These are phyloP conservation scores for Myiozetetes cayanensis DNA, from an alignment of 2,113 vertebrate species.

Conservation along the genomic window DNA sequence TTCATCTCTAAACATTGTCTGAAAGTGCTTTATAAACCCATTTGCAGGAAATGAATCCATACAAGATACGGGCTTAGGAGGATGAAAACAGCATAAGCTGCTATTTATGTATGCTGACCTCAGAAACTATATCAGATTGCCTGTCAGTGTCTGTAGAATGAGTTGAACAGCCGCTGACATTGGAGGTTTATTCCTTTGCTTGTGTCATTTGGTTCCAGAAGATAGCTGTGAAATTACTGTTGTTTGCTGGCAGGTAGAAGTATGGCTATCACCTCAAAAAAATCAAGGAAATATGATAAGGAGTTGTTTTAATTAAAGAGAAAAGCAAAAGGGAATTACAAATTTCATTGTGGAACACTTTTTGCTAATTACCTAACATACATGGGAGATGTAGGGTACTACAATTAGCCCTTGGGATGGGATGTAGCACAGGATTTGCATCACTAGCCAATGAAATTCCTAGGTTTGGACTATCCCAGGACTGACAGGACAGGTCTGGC, in stretches of 20 bases:
- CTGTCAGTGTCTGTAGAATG: neutral
- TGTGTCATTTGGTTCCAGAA: neutral
- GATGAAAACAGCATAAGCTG: neutral
- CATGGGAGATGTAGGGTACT: fast-evolving
- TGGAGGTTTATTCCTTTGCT: neutral
- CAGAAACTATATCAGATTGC: neutral
- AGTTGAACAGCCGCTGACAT: neutral
- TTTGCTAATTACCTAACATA: neutral
- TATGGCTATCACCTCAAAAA: neutral
- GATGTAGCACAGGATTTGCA: neutral
- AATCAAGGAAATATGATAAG: neutral
- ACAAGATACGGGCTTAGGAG: neutral
- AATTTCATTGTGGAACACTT: neutral
- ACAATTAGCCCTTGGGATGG: neutral
- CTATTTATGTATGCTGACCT: slow-evolving; percentile 35
- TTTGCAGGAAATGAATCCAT: slow-evolving; percentile 36
- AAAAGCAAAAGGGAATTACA: neutral
- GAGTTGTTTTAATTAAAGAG: neutral
- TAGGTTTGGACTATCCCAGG: neutral
- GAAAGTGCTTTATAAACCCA: slow-evolving; percentile 23
- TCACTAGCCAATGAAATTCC: neutral
- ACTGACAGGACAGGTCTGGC: neutral
- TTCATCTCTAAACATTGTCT: neutral
- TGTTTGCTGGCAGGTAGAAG: neutral
- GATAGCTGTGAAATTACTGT: neutral